Evolutionary conservation across 2,888 invertebrate genomes (phyloP).

Genomic region (Plagodis dolabraria): DNA sequence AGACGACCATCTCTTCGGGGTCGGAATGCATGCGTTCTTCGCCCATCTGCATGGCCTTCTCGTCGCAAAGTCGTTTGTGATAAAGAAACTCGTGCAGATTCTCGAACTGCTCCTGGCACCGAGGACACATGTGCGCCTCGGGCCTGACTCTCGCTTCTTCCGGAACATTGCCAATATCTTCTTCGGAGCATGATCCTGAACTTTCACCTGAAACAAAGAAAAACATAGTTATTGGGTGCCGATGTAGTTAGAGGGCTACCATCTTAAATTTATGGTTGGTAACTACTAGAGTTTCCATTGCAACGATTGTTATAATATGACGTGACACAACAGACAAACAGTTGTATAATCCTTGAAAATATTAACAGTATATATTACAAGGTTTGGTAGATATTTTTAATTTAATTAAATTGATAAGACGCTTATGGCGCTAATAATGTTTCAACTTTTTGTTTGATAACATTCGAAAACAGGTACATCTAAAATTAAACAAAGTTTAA

Average conservation of each 20-base stretch:
- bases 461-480: too few relatives aligned
- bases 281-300: too few relatives aligned
- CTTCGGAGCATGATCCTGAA: slow-evolving; percentile 88
- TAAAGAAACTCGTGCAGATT: slow-evolving; percentile 86
- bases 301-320: too few relatives aligned
- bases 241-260: background rate
- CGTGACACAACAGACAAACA: too few relatives aligned
- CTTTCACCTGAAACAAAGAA: slow-evolving; percentile 87
- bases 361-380: too few relatives aligned
- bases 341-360: too few relatives aligned
- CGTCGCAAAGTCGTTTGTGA: slow-evolving; percentile 86
- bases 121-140: slow-evolving; percentile 86
- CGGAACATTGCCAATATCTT: slow-evolving; percentile 81
- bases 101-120: slow-evolving; percentile 88
- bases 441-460: too few relatives aligned
- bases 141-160: slow-evolving; percentile 77
- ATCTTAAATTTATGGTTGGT: background rate
- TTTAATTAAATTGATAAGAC: too few relatives aligned
- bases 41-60: slow-evolving; percentile 86
- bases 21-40: slow-evolving; percentile 88
- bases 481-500: too few relatives aligned
- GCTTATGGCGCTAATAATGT: too few relatives aligned
- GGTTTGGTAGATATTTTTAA: too few relatives aligned
- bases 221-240: background rate
- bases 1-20: slow-evolving; percentile 90